A percentile compares a stretch with the other conserved stretches of the same genome.
Evolutionary conservation across 2,797 vertebrate species (phyloP).

Genomic region (Arremon aurantiirostris): DNA sequence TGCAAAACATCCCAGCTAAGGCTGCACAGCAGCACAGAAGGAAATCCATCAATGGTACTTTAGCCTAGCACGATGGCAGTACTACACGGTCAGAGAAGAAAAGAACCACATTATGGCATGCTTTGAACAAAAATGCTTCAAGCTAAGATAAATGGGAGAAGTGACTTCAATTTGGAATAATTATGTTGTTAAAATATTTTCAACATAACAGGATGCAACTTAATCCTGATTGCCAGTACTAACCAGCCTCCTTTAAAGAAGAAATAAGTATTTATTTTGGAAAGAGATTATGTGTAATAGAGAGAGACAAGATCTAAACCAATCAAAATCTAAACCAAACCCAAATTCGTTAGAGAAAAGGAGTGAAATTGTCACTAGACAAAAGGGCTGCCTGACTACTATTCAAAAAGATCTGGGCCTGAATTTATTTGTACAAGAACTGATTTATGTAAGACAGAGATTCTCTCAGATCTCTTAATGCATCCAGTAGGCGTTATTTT

Average conservation of each 20-base stretch:
- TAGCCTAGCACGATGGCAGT: neutral
- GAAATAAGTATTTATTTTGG: neutral
- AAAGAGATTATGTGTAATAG: neutral
- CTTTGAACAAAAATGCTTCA: neutral
- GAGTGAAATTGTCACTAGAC: neutral
- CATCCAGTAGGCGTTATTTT: neutral
- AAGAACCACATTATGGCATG: neutral
- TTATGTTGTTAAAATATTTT: slow-evolving; percentile 15
- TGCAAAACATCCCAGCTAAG: neutral
- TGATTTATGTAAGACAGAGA: neutral
- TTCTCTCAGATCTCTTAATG: neutral
- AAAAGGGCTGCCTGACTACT: neutral
- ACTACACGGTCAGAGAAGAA: neutral
- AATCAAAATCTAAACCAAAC: neutral
- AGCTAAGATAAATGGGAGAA: neutral
- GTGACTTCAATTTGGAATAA: neutral
- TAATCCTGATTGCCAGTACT: neutral
- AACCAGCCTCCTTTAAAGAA: neutral
- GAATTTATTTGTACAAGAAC: neutral
- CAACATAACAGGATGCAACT: neutral
- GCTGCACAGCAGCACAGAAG: neutral
- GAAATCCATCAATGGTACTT: neutral
- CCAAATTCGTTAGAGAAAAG: neutral
- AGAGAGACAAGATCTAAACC: neutral
- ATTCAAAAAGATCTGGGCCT: neutral